Conservation (phyloP, 2,113 vertebrate species). For the Riparia riparia region DNA sequence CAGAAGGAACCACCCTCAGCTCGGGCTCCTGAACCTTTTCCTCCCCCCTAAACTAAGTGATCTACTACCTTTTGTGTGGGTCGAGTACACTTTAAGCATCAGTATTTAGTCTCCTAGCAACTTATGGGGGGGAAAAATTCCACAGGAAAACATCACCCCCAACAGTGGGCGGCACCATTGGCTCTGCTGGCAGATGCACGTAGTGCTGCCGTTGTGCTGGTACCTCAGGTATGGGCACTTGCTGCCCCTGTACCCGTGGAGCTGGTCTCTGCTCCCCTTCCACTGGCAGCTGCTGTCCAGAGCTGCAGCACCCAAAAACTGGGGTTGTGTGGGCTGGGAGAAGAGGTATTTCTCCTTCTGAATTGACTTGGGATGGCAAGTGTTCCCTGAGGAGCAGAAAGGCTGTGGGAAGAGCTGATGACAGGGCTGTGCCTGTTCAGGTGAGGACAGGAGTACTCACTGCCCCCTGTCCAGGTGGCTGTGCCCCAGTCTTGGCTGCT, state of each 20-base stretch:
- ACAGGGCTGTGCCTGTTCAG: background rate
- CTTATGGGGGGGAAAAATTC: too few relatives aligned
- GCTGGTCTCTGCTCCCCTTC: background rate
- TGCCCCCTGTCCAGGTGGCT: background rate
- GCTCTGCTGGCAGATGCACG: fast-evolving
- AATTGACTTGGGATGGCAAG: fast-evolving
- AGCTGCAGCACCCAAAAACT: fast-evolving
- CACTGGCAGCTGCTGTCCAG: background rate
- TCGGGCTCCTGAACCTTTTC: too few relatives aligned
- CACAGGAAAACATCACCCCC: too few relatives aligned
- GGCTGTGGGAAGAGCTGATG: background rate
- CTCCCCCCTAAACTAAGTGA: too few relatives aligned
- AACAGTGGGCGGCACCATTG: background rate
- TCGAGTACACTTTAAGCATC: too few relatives aligned
- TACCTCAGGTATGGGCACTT: background rate
- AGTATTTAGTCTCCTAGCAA: too few relatives aligned
- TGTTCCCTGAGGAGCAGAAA: background rate
- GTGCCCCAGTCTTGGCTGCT: fast-evolving
- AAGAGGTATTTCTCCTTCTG: background rate
- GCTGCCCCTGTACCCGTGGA: fast-evolving
- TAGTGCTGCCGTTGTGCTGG: fast-evolving
- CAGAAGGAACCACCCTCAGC: too few relatives aligned
- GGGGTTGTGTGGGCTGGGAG: background rate
- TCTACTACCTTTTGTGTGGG: too few relatives aligned
- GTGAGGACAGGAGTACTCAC: background rate